These are phyloP conservation scores for Chrysotoxum bicinctum DNA, from an alignment of 2,888 invertebrate species.

Conservation along the genomic window DNA sequence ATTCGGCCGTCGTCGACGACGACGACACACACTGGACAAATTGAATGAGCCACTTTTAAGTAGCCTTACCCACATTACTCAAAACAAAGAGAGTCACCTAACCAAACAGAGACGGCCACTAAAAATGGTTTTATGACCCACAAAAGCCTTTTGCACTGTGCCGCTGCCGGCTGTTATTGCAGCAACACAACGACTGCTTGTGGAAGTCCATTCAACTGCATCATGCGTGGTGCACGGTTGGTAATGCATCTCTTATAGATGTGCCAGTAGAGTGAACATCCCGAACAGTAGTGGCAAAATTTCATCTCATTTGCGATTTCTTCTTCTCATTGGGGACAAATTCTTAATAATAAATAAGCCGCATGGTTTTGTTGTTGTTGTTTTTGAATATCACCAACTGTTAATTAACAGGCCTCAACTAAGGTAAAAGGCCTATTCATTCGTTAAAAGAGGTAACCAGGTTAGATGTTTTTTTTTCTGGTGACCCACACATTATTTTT, in stretches of 20 bases:
- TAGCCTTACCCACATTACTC: slow-evolving; percentile 38
- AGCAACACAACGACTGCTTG: not conserved
- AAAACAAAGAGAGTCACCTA: slow-evolving; percentile 41
- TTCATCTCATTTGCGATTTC: slow-evolving; percentile 68
- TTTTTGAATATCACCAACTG: slow-evolving; percentile 13
- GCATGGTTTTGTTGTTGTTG: not conserved
- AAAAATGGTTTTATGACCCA: slow-evolving; percentile 62
- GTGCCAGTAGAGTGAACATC: slow-evolving; percentile 46
- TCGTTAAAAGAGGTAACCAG: slow-evolving; percentile 9
- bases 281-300: slow-evolving; percentile 61
- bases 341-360: slow-evolving; percentile 27
- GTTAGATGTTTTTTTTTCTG: not conserved
- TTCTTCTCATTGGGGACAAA: slow-evolving; percentile 67
- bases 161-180: not conserved
- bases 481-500: too few species aligned
- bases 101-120: slow-evolving; percentile 1
- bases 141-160: slow-evolving; percentile 29
- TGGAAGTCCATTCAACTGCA: slow-evolving; percentile 45
- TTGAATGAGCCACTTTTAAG: slow-evolving; percentile 41
- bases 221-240: not conserved
- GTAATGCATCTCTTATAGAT: slow-evolving; percentile 39
- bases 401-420: slow-evolving; percentile 58
- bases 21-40: slow-evolving; percentile 14
- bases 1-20: not conserved
- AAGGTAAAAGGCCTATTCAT: slow-evolving; percentile 9